Base-by-base conservation (phyloP, 2,888 invertebrate genomes). In the Peribatodes rhomboidaria region DNA sequence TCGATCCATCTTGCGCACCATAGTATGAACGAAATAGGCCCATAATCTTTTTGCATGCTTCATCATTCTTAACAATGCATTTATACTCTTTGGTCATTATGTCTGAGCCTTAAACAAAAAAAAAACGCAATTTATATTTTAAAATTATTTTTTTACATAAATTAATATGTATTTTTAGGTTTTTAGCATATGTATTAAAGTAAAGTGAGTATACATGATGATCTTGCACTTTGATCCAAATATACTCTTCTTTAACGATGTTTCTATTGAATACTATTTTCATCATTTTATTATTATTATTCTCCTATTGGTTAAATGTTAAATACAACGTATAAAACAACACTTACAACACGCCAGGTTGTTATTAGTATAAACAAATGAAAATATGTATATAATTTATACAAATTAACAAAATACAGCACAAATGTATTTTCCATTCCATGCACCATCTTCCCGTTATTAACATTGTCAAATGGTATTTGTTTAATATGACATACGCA, bases 401-500 rank as follows among this genome's bases (percentile, higher is more conserved):
- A 52, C 2, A 13, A 42, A 37, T 44, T 16, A 22, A 16, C 14
- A 52, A 27, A n/a, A n/a, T n/a, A n/a, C n/a, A n/a, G n/a, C n/a
- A 27, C 27, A 27, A 41, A 60, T 46, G 53, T 27, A 13, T n/a
- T 14, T 59, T 37, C 20, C 9, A 44, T 35, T 22, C n/a, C 62
- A 63, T 63, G 62, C 62, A 18, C 61, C 14, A 54, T 22, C 10
- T 39, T 10, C n/a, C 31, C 18, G 27, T 35, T 8, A 44, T 0
- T 10, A 39, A 33, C 9, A 59, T 31, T 35, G 3, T 37, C 16
- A 35, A 13, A 41, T 33, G 31, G 33, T 27, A 44, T 37, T 37
- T 39, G 58, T 66, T 66, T 58, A 50, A 49, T 35, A 8, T 37
- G 31, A 35, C 44, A 50, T 41, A 35, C 44, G 41, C 42, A 54